Evolutionary conservation across 1,140 invertebrate genomes (phyloP).

Genomic region (Mercenaria mercenaria): DNA sequence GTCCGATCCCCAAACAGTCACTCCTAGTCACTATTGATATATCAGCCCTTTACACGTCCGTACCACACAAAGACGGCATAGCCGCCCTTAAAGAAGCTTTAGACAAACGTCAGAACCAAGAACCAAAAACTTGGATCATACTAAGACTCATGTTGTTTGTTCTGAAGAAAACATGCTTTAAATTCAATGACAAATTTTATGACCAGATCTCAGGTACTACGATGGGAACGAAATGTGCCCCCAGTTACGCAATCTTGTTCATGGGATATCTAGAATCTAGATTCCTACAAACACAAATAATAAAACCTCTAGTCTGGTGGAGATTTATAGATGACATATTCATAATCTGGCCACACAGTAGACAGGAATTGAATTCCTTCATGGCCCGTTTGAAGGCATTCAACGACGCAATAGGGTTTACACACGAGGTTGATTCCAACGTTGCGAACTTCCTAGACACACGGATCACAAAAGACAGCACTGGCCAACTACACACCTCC

Average conservation of each 20-base stretch:
- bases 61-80: neutral
- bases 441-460: neutral
- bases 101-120: neutral
- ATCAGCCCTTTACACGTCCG: neutral
- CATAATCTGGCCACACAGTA: constrained; percentile 15
- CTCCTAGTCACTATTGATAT: constrained; percentile 6
- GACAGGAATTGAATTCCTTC: constrained; percentile 22
- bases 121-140: neutral
- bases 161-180: neutral
- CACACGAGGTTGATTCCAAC: neutral
- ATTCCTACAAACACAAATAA: neutral
- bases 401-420: neutral
- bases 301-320: neutral
- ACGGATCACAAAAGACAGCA: neutral
- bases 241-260: neutral
- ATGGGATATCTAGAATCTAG: neutral
- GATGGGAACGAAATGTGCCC: constrained; percentile 1
- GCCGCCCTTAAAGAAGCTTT: neutral
- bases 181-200: constrained; percentile 1
- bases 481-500: neutral
- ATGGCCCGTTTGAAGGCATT: neutral
- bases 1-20: neutral
- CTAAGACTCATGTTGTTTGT: neutral
- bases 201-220: neutral
- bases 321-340: constrained; percentile 12